Evolutionary conservation across 2,797 vertebrate genomes (phyloP).

Genomic region (Myoxocephalus aenaeus): DNA sequence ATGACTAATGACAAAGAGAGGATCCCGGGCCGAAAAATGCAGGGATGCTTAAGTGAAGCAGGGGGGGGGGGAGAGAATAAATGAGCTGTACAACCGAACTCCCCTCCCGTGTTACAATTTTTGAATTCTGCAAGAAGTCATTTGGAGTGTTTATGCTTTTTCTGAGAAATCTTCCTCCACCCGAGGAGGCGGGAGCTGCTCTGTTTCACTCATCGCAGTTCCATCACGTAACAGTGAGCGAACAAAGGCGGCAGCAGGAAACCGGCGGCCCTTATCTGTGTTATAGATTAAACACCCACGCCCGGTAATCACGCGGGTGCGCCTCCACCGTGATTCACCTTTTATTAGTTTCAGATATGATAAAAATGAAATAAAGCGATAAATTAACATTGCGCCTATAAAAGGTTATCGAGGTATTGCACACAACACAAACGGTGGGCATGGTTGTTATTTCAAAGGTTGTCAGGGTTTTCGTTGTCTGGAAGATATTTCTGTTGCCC

Average conservation of each 20-base stretch:
- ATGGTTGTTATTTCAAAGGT: slow-evolving; percentile 15
- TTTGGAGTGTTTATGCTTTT: slow-evolving; percentile 37
- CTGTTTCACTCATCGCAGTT: slow-evolving; percentile 61
- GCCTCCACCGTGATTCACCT: slow-evolving; percentile 45
- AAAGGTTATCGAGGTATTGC: slow-evolving; percentile 27
- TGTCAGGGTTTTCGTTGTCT: slow-evolving; percentile 26
- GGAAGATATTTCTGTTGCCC: slow-evolving; percentile 16
- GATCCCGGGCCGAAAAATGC: slow-evolving; percentile 53
- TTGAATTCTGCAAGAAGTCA: slow-evolving; percentile 55
- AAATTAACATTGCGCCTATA: slow-evolving; percentile 22
- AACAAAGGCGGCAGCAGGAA: slow-evolving; percentile 58
- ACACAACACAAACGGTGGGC: slow-evolving; percentile 21
- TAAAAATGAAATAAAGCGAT: slow-evolving; percentile 30
- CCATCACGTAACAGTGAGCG: slow-evolving; percentile 64
- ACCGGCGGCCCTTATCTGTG: slow-evolving; percentile 45
- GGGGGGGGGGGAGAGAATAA: slow-evolving; percentile 37
- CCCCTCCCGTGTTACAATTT: slow-evolving; percentile 44
- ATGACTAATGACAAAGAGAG: slow-evolving; percentile 74
- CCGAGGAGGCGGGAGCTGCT: slow-evolving; percentile 50
- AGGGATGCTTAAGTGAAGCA: slow-evolving; percentile 41
- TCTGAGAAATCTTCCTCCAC: slow-evolving; percentile 55
- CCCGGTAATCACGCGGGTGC: slow-evolving; percentile 32
- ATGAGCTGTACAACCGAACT: slow-evolving; percentile 42
- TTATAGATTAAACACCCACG: slow-evolving; percentile 32
- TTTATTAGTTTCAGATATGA: slow-evolving; percentile 48